These are phyloP conservation scores for Stegostoma tigrinum DNA, from an alignment of 2,113 vertebrate genomes.

Conservation along the genomic window DNA sequence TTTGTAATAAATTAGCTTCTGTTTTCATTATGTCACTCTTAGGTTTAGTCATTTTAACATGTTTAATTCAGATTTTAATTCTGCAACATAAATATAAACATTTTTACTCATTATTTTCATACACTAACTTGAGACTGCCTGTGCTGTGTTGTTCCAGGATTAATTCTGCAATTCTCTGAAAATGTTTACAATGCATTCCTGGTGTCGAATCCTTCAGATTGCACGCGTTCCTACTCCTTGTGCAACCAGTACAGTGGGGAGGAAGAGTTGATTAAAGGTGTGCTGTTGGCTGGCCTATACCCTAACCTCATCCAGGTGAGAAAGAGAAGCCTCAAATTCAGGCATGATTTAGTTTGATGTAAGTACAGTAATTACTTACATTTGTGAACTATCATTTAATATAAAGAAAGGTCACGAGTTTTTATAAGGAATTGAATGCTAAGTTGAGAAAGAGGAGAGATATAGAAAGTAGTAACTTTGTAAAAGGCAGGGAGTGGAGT, in stretches of 20 bases:
- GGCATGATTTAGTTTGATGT: background rate
- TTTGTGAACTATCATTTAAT: background rate
- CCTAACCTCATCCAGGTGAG: conserved; percentile 93
- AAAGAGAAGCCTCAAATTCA: too few species aligned
- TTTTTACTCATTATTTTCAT: background rate
- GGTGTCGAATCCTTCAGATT: conserved; percentile 60
- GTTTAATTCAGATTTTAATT: background rate
- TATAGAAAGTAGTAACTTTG: background rate
- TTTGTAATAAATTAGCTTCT: background rate
- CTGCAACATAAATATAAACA: background rate
- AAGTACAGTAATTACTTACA: background rate
- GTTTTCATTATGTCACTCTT: background rate
- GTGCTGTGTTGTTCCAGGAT: conserved; percentile 57
- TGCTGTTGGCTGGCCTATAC: conserved; percentile 86
- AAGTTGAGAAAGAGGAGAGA: background rate
- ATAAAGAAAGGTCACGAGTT: background rate
- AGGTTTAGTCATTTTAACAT: background rate
- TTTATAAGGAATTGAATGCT: background rate
- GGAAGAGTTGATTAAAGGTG: conserved; percentile 82
- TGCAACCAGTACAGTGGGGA: conserved; percentile 79
- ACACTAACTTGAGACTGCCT: background rate
- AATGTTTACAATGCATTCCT: conserved; percentile 77
- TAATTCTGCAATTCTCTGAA: conserved; percentile 86
- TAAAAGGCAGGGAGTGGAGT: background rate
- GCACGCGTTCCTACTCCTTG: conserved; percentile 58